phyloP scores from a whole-genome alignment of 1,140 invertebrate genomes.

The Stratiolaelaps scimitus region DNA sequence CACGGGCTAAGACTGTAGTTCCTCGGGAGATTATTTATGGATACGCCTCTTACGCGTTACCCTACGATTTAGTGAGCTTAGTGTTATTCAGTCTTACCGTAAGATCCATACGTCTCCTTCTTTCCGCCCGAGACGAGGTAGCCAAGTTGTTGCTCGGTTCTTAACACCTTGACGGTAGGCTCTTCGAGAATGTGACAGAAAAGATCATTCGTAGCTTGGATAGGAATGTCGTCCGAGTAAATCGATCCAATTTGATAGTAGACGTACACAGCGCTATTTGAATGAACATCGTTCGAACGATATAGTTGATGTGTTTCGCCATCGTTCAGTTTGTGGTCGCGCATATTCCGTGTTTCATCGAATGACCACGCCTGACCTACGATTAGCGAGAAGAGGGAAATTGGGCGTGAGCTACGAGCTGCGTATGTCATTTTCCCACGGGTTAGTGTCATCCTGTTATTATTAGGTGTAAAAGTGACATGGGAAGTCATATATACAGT shows the following conservation, averaged over 20 bases:
- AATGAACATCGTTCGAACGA: conserved; percentile 59
- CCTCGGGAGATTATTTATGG: neutral
- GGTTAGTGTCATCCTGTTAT: too few species aligned
- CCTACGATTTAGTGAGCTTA: too few species aligned
- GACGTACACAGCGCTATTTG: conserved; percentile 67
- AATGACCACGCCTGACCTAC: conserved; percentile 16
- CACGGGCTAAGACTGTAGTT: too few species aligned
- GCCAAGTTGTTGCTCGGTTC: conserved; percentile 61
- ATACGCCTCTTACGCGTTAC: too few species aligned
- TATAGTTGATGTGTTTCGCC: conserved; percentile 34
- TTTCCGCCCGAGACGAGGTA: neutral
- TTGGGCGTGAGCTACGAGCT: too few species aligned
- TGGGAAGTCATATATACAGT: too few species aligned
- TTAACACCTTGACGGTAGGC: conserved; percentile 74
- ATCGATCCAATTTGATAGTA: conserved; percentile 79
- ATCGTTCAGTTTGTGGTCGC: conserved; percentile 31
- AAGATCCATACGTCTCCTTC: neutral
- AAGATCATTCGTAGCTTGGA: conserved; percentile 60
- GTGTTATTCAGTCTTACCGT: too few species aligned
- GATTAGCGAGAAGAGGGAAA: too few species aligned
- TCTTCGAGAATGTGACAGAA: conserved; percentile 75
- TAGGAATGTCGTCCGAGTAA: conserved; percentile 54
- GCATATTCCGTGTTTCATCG: conserved; percentile 17
- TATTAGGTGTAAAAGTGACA: too few species aligned
- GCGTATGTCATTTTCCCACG: too few species aligned